Percentiles rank a stretch among this genome's conserved stretches.
phyloP scores from a whole-genome alignment of 1,140 invertebrate genomes.

The Cardiocondyla obscurior region DNA sequence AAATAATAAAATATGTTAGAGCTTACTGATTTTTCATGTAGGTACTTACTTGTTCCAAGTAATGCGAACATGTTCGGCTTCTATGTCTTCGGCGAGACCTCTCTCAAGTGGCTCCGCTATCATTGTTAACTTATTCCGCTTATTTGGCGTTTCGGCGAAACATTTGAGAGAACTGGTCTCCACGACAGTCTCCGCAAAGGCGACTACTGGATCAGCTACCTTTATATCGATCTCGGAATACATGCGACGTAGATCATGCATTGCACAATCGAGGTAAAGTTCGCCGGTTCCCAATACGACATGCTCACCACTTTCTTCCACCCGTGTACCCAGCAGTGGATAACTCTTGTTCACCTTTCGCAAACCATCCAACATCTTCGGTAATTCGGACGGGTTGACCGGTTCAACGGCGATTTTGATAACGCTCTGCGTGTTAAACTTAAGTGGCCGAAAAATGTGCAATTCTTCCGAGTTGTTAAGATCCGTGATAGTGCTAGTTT shows the following conservation, averaged over 20 bases:
- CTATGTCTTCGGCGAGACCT: conserved; percentile 99
- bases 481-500: conserved; percentile 98
- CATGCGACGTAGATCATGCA: conserved; percentile 99
- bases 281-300: conserved; percentile 99
- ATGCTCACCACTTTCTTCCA: conserved; percentile 99
- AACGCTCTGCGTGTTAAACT: conserved; percentile 99
- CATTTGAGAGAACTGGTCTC: conserved; percentile 99
- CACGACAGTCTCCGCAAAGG: conserved; percentile 99
- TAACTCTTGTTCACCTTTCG: conserved; percentile 99
- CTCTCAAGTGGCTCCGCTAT: conserved; percentile 99
- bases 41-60: conserved; percentile 93
- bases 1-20: not conserved
- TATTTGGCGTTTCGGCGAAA: conserved; percentile 99
- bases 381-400: conserved; percentile 99
- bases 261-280: conserved; percentile 99
- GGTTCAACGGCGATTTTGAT: conserved; percentile 99
- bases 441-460: conserved; percentile 97
- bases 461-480: conserved; percentile 87
- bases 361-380: conserved; percentile 99
- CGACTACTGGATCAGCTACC: conserved; percentile 99
- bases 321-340: conserved; percentile 96
- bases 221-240: conserved; percentile 92
- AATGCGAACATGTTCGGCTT: conserved; percentile 98
- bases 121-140: conserved; percentile 99
- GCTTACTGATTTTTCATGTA: not conserved